Evolutionary conservation across 2,113 vertebrate genomes (phyloP).

Genomic region (Psephotus haematonotus): DNA sequence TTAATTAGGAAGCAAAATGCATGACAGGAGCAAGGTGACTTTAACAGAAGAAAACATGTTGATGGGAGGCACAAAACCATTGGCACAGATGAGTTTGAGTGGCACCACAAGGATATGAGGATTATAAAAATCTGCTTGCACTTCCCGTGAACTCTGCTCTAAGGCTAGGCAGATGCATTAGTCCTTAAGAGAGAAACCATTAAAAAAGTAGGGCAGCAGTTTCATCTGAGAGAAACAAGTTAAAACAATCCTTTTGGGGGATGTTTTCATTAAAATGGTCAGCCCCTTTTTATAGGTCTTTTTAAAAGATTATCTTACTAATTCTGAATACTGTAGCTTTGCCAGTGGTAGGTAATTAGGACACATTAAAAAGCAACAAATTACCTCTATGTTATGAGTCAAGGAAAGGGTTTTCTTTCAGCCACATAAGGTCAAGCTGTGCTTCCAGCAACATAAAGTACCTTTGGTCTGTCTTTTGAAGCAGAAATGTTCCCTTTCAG

Average conservation of each 20-base stretch:
- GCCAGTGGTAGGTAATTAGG: not conserved
- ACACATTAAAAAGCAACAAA: not conserved
- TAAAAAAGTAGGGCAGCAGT: conserved; percentile 3
- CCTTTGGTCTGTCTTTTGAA: not conserved
- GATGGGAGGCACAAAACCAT: not conserved
- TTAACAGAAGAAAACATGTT: not conserved
- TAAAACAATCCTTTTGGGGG: not conserved
- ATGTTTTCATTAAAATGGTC: not conserved
- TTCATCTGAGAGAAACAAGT: not conserved
- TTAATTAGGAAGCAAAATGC: not conserved
- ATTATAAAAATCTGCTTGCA: not conserved
- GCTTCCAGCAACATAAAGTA: not conserved
- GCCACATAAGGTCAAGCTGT: not conserved
- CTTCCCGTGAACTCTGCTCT: not conserved
- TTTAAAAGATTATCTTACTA: not conserved
- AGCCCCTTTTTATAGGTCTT: not conserved
- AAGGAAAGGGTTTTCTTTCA: not conserved
- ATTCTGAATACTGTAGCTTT: not conserved
- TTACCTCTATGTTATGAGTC: not conserved
- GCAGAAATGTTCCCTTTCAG: not conserved
- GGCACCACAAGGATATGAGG: not conserved
- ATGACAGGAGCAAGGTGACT: not conserved
- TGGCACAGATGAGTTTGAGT: not conserved
- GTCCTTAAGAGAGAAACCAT: conserved; percentile 1
- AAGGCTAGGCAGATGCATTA: not conserved